Base-by-base conservation (phyloP, 2,888 invertebrate species). In the Hyalella azteca region DNA sequence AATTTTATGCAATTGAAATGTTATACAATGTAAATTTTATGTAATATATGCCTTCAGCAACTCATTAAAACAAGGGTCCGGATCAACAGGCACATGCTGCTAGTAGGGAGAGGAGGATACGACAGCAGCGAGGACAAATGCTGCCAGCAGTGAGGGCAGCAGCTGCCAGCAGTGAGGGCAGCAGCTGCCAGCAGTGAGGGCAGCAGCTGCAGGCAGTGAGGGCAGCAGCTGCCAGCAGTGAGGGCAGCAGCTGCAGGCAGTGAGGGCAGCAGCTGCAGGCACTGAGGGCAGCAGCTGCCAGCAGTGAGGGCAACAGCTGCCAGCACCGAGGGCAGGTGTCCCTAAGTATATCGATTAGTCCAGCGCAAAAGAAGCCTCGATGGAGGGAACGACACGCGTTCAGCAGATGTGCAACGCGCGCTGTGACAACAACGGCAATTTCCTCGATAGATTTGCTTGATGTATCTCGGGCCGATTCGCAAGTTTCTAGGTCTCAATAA, bases 261-360 rank as follows among this genome's bases (percentile, higher is more conserved):
- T 36, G 60, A 60, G 60, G 60, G 60, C 26, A 15, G 59, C 29
- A 59, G 59, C 59, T 60, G 60, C 22, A 5, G 32, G 36, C 29
- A 45, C 11, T 45, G 45, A 45, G 45, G 45, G 45, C 45, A 45
- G 15, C 45, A 45, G 45, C 45, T 45, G 45, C 45, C 45, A 45
- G 45, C 45, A 45, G 45, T 45, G 45, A 45, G 45, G 60, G 60
- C 60, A 15, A 29, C 60, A 60, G 60, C 22, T 60, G 60, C 29
- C 29, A 32, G 60, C 36, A 60, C 13, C 15, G 60, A 60, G 36
- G 60, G 36, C 60, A 60, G 60, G 60, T 60, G 60, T 60, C 60
- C 19, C 11, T 19, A 29, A 60, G 36, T 7, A 4, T 60, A 60
- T 60, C 19, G 60, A 60, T 60, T 60, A 36, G 15, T 13, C 3